Evolutionary conservation across 1,140 invertebrate species (phyloP).

Genomic region (Eueides isabella): DNA sequence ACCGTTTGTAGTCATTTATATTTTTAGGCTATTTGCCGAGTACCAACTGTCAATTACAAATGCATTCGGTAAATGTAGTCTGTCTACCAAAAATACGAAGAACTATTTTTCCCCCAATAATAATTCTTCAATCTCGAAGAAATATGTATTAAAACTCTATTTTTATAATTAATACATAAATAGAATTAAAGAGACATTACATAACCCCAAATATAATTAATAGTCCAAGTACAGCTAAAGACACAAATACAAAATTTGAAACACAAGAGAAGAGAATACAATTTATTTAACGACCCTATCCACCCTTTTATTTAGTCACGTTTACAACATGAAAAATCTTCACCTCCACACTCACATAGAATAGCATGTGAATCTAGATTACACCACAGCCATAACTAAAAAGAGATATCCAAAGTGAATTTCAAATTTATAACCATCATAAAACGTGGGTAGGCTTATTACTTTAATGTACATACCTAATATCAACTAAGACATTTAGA

Average conservation of each 20-base stretch:
- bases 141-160: background rate
- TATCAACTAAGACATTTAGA: background rate
- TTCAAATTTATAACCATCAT: slow-evolving; percentile 14
- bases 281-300: slow-evolving; percentile 26
- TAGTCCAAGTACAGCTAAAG: background rate
- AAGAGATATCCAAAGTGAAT: slow-evolving; percentile 24
- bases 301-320: slow-evolving; percentile 67
- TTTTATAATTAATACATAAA: background rate
- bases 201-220: background rate
- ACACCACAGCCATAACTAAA: slow-evolving; percentile 19
- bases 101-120: no score
- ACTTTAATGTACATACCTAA: slow-evolving; percentile 3
- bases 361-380: slow-evolving; percentile 36
- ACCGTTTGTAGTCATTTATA: no score
- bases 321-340: slow-evolving; percentile 63
- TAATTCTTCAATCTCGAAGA: no score
- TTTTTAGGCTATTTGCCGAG: no score
- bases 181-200: background rate
- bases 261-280: slow-evolving; percentile 15
- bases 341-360: slow-evolving; percentile 36
- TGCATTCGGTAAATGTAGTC: no score
- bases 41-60: no score
- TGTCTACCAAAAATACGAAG: no score
- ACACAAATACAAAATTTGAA: slow-evolving; percentile 23
- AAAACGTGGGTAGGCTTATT: slow-evolving; percentile 15